Conservation (phyloP, 2,113 vertebrate species). For the Prietella phreatophila region DNA sequence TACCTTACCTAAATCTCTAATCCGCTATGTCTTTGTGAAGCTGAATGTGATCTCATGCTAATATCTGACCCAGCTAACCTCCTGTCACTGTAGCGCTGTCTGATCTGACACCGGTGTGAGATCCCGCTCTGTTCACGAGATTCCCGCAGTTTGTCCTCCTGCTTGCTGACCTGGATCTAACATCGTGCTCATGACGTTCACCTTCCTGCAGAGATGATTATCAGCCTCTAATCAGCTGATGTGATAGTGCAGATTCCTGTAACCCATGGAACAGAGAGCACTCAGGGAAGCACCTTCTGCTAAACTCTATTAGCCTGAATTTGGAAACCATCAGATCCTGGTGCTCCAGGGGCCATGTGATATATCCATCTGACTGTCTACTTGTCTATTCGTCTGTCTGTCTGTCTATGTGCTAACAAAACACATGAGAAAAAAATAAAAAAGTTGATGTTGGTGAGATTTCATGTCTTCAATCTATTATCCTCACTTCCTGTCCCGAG, state of each 20-base stretch:
- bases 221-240: background rate
- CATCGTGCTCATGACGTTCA: background rate
- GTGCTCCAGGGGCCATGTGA: background rate
- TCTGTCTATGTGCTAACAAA: no score
- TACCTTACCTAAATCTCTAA: background rate
- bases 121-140: background rate
- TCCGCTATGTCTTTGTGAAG: background rate
- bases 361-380: background rate
- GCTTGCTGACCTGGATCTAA: constrained; percentile 5
- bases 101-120: background rate
- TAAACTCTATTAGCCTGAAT: background rate
- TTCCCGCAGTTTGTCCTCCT: background rate
- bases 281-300: background rate
- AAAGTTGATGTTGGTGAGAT: background rate
- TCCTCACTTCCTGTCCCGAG: background rate
- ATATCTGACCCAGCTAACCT: background rate
- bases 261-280: background rate
- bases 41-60: background rate
- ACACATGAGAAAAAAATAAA: background rate
- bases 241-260: background rate
- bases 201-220: constrained; percentile 11
- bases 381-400: background rate
- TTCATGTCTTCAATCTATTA: background rate
- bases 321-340: background rate
- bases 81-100: background rate